A percentile compares a stretch with the other conserved stretches of the same genome.
Evolutionary conservation across 2,888 invertebrate genomes (phyloP).

Genomic region (Amaurobius ferox): DNA sequence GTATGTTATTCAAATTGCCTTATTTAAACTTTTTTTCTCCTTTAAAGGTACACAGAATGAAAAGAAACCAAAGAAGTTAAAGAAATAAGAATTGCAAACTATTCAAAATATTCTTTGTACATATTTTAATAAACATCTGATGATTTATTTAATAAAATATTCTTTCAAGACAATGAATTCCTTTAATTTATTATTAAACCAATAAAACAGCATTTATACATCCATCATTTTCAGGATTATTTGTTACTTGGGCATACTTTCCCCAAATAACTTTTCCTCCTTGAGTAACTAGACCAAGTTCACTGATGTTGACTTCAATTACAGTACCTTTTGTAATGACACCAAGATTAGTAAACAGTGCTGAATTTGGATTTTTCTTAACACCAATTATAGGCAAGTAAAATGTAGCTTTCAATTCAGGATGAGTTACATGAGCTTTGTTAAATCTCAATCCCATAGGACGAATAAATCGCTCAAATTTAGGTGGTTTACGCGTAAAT

Average conservation of each 20-base stretch:
- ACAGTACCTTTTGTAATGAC: constrained; percentile 99
- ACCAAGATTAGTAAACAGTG: constrained; percentile 97
- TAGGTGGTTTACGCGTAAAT: constrained; percentile 99
- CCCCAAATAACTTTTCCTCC: constrained; percentile 99
- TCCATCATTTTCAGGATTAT: constrained; percentile 99
- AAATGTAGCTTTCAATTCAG: constrained; percentile 98
- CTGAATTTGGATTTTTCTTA: constrained; percentile 98
- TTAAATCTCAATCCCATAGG: constrained; percentile 98
- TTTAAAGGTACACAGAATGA: too few species aligned
- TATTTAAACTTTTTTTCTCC: too few species aligned
- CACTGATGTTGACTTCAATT: constrained; percentile 98
- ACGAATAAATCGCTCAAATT: constrained; percentile 98
- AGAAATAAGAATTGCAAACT: too few species aligned
- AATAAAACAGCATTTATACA: constrained; percentile 98
- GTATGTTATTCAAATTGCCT: too few species aligned
- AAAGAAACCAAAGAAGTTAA: too few species aligned
- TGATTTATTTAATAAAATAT: too few species aligned
- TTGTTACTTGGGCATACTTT: constrained; percentile 99
- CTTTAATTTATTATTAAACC: constrained; percentile 88
- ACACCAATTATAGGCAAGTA: constrained; percentile 98
- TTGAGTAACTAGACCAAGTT: constrained; percentile 98
- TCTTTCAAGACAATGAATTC: too few species aligned
- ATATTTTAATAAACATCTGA: too few species aligned
- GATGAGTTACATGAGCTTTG: constrained; percentile 99
- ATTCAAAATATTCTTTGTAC: too few species aligned